Percentiles rank a stretch among this genome's conserved stretches.
Conservation (phyloP, 2,797 vertebrate species). For the Thaleichthys pacificus region DNA sequence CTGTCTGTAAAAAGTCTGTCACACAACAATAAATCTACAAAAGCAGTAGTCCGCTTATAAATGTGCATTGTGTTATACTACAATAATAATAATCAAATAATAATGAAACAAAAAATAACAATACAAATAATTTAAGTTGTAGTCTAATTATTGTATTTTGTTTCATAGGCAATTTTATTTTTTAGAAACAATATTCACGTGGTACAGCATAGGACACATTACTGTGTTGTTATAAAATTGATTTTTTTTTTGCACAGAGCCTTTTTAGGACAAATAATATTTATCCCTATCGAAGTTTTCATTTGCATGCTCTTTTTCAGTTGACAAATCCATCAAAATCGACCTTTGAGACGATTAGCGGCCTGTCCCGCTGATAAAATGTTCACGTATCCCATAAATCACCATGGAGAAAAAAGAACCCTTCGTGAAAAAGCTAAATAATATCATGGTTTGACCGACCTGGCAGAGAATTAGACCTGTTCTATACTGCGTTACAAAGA, state of each 20-base stretch:
- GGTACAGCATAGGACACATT: neutral
- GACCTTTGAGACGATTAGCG: constrained; percentile 77
- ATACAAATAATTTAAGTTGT: no score
- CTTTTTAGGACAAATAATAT: neutral
- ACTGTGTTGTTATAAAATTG: neutral
- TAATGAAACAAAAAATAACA: neutral
- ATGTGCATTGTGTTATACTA: neutral
- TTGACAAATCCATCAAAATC: constrained; percentile 45
- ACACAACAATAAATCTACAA: neutral
- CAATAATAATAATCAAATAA: neutral
- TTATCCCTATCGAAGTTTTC: constrained; percentile 4
- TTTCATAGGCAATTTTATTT: neutral
- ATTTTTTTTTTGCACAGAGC: neutral
- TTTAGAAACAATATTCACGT: neutral
- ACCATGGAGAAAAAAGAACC: constrained; percentile 39
- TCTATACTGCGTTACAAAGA: neutral
- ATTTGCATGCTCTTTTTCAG: constrained; percentile 15
- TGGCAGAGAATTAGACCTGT: neutral
- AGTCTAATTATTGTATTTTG: neutral
- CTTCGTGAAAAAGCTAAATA: constrained; percentile 27
- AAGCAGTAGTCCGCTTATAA: neutral
- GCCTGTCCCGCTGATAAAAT: constrained; percentile 75
- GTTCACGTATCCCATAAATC: constrained; percentile 47
- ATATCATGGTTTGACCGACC: neutral
- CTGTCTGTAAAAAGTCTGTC: no score